phyloP scores from a whole-genome alignment of 2,888 invertebrate genomes.

The Drosophila prostipennis region DNA sequence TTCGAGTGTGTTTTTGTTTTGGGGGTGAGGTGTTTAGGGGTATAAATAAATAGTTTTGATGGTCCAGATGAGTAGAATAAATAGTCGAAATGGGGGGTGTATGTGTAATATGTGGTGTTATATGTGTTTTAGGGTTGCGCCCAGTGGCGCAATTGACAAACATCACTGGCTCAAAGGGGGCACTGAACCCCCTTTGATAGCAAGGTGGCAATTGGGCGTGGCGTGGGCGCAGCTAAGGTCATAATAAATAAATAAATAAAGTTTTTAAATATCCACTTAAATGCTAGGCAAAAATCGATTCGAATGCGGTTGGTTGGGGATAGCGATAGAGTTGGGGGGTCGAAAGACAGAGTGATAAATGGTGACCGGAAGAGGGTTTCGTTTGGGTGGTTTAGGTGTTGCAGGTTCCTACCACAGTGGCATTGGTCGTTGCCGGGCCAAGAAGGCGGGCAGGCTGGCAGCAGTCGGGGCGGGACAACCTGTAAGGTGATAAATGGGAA shows the following conservation, averaged over 20 bases:
- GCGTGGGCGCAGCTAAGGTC: slow-evolving; percentile 54
- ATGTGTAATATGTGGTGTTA: slow-evolving; percentile 16
- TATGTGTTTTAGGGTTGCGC: slow-evolving; percentile 40
- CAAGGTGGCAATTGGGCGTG: slow-evolving; percentile 83
- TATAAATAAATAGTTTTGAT: slow-evolving; percentile 69
- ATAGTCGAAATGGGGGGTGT: slow-evolving; percentile 52
- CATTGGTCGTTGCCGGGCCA: slow-evolving; percentile 81
- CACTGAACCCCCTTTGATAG: slow-evolving; percentile 80
- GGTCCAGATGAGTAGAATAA: slow-evolving; percentile 65
- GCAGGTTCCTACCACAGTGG: slow-evolving; percentile 77
- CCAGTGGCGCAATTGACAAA: slow-evolving; percentile 78
- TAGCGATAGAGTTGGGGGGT: slow-evolving; percentile 32
- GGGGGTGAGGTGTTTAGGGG: slow-evolving; percentile 3
- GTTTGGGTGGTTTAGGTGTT: not conserved
- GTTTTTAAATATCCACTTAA: slow-evolving; percentile 74
- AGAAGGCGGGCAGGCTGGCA: slow-evolving; percentile 66
- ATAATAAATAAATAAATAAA: slow-evolving; percentile 72
- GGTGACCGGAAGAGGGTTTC: slow-evolving; percentile 1
- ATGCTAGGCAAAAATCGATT: slow-evolving; percentile 62
- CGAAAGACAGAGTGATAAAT: slow-evolving; percentile 38
- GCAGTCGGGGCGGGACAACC: slow-evolving; percentile 86
- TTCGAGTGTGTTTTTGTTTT: slow-evolving; percentile 17
- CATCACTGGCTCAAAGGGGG: slow-evolving; percentile 83
- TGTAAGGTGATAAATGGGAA: slow-evolving; percentile 58
- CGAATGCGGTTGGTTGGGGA: slow-evolving; percentile 39